Base-by-base conservation (phyloP, 2,888 invertebrate species). In the Troides oblongomaculatus region DNA sequence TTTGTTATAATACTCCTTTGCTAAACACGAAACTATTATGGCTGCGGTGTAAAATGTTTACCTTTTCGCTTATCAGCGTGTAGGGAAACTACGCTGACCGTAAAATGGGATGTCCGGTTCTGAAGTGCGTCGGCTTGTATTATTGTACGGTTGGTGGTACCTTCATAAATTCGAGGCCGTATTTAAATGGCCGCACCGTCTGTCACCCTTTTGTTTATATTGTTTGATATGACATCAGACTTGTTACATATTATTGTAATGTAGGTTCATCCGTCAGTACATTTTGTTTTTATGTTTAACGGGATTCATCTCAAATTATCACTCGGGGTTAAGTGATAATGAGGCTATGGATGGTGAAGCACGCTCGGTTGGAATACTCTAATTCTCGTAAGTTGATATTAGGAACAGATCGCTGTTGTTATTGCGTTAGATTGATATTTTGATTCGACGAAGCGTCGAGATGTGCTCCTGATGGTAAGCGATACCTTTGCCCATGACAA, bases 121-220 rank as follows among this genome's bases (percentile, higher is more conserved):
- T 62, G 18, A 58, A 65, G 65, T 62, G 65, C 23, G 64, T 46
- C 62, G 17, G 21, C 6, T 23, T 21, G 36, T 36, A 56, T 50
- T 36, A 56, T 50, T 36, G 21, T 10, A 57, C 57, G 57, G 14
- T 57, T 14, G 46, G 12, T 50, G 46, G 66, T 58, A 66, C 53
- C 64, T 62, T 58, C 62, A 62, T 66, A 46, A 64, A 62, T n/a
- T 30, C 62, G 69, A 65, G 62, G 69, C 50, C 68, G 64, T 56
- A 64, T 64, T 68, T 60, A 64, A 64, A 64, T 64, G 25, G 59
- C 46, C 56, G 25, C 36, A 64, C 23, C 21, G 21, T 36, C n/a
- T 36, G 57, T 25, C 23, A 50, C 46, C 63, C 60, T 63, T 68
- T 68, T 68, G 64, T 68, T 64, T 63, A 60, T 61, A 61, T 61